Conservation (phyloP, 1,140 invertebrate genomes). For the Brachionus koreanus region DNA sequence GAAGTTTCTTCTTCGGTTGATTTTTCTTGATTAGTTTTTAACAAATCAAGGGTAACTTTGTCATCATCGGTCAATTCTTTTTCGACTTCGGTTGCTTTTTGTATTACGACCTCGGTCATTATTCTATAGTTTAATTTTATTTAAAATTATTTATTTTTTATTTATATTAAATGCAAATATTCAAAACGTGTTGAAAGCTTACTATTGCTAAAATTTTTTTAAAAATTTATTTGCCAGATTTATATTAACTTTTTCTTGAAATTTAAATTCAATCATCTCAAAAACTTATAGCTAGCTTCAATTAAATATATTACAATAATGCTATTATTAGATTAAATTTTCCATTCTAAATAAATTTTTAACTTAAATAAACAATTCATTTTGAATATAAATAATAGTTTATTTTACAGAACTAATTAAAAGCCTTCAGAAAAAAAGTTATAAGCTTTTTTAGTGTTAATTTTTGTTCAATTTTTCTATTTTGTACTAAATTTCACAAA, state of each 20-base stretch:
- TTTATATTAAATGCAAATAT: neutral
- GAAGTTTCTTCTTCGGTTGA: neutral
- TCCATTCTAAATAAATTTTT: too few species aligned
- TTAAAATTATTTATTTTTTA: neutral
- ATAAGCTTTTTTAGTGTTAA: too few species aligned
- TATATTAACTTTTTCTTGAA: slow-evolving; percentile 12
- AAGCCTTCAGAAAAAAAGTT: too few species aligned
- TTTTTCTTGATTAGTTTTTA: neutral
- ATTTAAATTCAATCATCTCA: neutral
- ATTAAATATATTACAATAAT: too few species aligned
- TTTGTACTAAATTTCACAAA: too few species aligned
- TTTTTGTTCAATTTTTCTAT: too few species aligned
- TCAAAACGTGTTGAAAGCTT: slow-evolving; percentile 11
- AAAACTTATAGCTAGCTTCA: too few species aligned
- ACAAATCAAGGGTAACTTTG: neutral
- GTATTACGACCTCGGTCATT: neutral
- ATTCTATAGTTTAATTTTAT: neutral
- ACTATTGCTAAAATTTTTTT: neutral
- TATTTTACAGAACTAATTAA: too few species aligned
- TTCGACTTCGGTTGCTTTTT: neutral
- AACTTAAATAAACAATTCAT: too few species aligned
- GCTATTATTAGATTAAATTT: too few species aligned
- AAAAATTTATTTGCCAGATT: neutral
- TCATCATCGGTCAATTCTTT: neutral
- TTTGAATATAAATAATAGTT: too few species aligned